Evolutionary conservation across 2,113 vertebrate genomes (phyloP), one percentile per base, ranked within the genome.

Genomic region (Sylvilagus bachmani): DNA sequence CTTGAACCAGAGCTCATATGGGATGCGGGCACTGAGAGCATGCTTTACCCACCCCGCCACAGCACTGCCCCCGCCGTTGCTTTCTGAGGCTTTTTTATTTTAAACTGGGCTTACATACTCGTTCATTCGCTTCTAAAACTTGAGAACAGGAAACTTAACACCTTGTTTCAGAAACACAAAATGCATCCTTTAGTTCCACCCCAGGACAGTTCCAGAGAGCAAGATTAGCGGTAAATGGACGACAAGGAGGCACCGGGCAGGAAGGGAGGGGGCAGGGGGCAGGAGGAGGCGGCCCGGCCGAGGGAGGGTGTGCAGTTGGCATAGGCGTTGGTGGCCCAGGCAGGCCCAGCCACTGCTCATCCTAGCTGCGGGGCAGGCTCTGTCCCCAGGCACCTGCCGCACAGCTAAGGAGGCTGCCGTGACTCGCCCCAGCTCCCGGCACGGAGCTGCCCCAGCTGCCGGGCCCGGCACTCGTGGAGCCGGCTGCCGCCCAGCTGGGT

Each of bases 41-140:
- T 44, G 44, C 7, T 44, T 7, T 44, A 44, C 44, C 44, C 44
- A 6, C 44, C 44, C 44, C 44, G 44, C 44, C 44, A 44, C 44
- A 44, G 44, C 44, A 44, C 44, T 44, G 44, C 44, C 44, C 44
- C 5, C 44, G 44, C 44, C 44, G 44, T 44, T 44, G 44, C 44
- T 44, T 44, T 44, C 6, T 67, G 66, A 73, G 71, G 33, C 44
- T 38, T 38, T 38, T 38, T 38, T 38, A 3, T 90, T 29, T 13
- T 90, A 61, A 93, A 29, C 66, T 33, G 66, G 58, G 55, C 44
- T 93, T 74, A 79, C 77, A 82, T 64, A 90, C n/a, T 82, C 53
- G 29, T 84, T 80, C 44, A 31, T 83, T 93, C 80, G 55, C 70
- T 73, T 73, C 73, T 38, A 71, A 55, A 82, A 81, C 53, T 58